These are phyloP conservation scores for Cuculus canorus DNA, from an alignment of 2,797 vertebrate genomes.

Conservation along the genomic window DNA sequence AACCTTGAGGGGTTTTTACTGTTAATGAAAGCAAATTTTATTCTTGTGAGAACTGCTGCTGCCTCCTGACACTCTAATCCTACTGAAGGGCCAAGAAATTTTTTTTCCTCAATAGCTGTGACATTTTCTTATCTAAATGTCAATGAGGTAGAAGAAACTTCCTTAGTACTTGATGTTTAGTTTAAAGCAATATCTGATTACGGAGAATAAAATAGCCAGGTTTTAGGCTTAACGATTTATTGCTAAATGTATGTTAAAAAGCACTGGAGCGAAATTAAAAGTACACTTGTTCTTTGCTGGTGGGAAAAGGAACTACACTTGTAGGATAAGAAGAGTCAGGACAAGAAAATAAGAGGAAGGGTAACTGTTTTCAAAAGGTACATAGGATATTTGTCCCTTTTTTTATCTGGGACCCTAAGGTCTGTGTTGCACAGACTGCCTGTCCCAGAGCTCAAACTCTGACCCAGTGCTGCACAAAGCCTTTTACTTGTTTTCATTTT, in stretches of 20 bases:
- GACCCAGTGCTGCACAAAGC: slow-evolving; percentile 4
- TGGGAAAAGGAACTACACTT: not conserved
- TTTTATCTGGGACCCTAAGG: not conserved
- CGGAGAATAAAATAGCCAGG: not conserved
- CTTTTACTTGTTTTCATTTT: slow-evolving; percentile 17
- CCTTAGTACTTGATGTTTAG: not conserved
- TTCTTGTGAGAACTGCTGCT: not conserved
- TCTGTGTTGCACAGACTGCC: not conserved
- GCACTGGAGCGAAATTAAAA: not conserved
- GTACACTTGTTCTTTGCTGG: not conserved
- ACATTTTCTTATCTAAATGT: slow-evolving; percentile 32
- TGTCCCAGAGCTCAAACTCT: not conserved
- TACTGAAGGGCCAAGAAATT: not conserved
- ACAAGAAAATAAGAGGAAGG: not conserved
- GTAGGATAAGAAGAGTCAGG: not conserved
- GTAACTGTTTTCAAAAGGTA: not conserved
- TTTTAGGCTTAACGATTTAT: not conserved
- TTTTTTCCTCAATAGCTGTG: not conserved
- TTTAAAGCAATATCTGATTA: not conserved
- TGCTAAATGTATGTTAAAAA: not conserved
- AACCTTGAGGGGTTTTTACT: not conserved
- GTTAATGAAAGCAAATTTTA: slow-evolving; percentile 8
- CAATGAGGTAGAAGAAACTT: not conserved
- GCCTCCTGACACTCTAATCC: not conserved
- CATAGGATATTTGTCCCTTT: not conserved